Base-by-base conservation (phyloP, 2,113 vertebrate species). In the Phalacrocorax carbo region DNA sequence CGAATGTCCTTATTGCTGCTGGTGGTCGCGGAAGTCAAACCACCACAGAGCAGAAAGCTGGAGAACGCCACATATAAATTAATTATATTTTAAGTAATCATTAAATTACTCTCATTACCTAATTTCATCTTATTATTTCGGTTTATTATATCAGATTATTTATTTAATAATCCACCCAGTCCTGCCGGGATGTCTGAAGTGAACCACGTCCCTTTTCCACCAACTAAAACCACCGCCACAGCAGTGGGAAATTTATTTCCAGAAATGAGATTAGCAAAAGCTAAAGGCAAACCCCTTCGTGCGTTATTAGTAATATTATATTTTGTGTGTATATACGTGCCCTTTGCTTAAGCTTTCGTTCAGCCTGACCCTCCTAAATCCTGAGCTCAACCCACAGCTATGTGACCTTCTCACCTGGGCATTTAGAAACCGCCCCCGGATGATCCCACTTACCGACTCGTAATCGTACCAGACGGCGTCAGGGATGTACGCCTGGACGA, bases 381-480 rank as follows among this genome's bases (percentile, higher is more conserved):
- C 36, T 58, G 27, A 51, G 15, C 29, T 40, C 29, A 9, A 19
- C 58, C 26, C 58, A 30, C 44, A 62, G 11, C 26, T 19, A 9
- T 3, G 36, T 5, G 30, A 42, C 29, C 48, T 64, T 25, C 76
- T 65, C 60, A 4, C 23, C 3, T 16, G 48, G 30, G 40, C 21
- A 11, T 32, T 25, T 19, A 25, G 44, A 12, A 18, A 5, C n/a
- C 7, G 15, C 20, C 27, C 4, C n/a, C 27, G 15, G 18, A 19
- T 62, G 14, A 19, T 9, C 40, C 49, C 23, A 13, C 57, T 22
- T 98, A 99, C 99, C 88, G 98, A 99, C n/a, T 99, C 99, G 44
- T 99, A 99, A 86, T 99, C 97, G 68, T 99, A 99, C 99, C 99
- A 99, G 60, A 98, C 92, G 17, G 99, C 98, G 76, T 99, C 98